Conservation (phyloP, 1,140 invertebrate genomes). For the Macrobrachium rosenbergii region DNA sequence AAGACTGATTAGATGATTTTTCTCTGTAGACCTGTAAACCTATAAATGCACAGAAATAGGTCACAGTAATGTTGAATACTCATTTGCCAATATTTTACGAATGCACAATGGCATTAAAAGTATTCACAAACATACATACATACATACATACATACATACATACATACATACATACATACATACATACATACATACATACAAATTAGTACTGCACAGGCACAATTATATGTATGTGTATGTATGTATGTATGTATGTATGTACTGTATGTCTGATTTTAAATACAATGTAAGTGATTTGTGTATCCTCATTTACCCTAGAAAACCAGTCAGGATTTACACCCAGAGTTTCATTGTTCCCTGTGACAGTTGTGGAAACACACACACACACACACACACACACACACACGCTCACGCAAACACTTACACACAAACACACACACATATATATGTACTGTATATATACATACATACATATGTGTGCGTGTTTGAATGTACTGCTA, state of each 20-base stretch:
- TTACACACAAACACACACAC: not conserved
- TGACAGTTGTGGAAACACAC: no score
- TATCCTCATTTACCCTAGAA: no score
- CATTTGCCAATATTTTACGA: not conserved
- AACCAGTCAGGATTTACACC: no score
- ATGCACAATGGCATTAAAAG: not conserved
- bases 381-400: not conserved
- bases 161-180: not conserved
- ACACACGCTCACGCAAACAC: not conserved
- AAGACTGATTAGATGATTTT: no score
- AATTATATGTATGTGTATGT: not conserved
- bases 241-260: no score
- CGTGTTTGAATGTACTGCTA: no score
- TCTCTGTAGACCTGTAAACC: no score
- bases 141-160: not conserved
- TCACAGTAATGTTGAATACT: no score
- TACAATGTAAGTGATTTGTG: no score
- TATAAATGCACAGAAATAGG: no score
- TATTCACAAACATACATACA: not conserved
- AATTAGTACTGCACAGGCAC: not conserved
- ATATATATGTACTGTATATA: not conserved
- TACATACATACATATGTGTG: not conserved
- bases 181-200: not conserved
- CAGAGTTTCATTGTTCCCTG: no score
- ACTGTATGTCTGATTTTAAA: no score